Percentiles rank a stretch among this genome's conserved stretches.
Conservation (phyloP, 1,140 invertebrate species). For the Aporrectodea caliginosa region DNA sequence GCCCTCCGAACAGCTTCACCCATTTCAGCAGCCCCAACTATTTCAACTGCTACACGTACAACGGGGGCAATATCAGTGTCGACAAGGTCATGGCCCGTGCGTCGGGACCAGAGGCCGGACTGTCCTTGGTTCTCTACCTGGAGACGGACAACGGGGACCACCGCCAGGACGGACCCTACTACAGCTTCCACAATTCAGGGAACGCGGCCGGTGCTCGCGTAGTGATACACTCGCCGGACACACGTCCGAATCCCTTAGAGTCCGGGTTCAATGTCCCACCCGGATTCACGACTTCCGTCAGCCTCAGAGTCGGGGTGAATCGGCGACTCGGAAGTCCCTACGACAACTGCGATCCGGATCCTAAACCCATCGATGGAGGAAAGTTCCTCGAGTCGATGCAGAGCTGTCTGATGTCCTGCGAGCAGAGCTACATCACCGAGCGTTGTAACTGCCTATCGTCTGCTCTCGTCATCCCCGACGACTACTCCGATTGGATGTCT, state of each 20-base stretch:
- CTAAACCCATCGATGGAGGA: background rate
- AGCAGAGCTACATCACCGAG: background rate
- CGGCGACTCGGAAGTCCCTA: background rate
- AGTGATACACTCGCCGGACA: background rate
- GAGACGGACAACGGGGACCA: background rate
- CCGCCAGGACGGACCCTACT: background rate
- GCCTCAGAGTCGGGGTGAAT: background rate
- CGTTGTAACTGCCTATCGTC: background rate
- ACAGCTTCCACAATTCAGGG: background rate
- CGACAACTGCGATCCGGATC: background rate
- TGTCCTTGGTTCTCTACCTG: background rate
- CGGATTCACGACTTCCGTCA: background rate
- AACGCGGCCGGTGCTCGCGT: background rate
- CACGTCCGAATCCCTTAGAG: background rate
- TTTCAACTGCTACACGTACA: conserved; percentile 16
- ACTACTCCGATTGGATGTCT: background rate
- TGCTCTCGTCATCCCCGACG: background rate
- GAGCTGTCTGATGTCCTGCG: background rate
- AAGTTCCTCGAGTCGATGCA: background rate
- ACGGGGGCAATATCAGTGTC: background rate
- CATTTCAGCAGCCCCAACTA: conserved; percentile 4
- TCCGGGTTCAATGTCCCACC: background rate
- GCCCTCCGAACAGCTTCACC: background rate
- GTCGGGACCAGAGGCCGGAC: background rate
- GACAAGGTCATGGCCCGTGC: background rate